Conservation (phyloP, 1,140 invertebrate genomes). For the Phthorimaea operculella region DNA sequence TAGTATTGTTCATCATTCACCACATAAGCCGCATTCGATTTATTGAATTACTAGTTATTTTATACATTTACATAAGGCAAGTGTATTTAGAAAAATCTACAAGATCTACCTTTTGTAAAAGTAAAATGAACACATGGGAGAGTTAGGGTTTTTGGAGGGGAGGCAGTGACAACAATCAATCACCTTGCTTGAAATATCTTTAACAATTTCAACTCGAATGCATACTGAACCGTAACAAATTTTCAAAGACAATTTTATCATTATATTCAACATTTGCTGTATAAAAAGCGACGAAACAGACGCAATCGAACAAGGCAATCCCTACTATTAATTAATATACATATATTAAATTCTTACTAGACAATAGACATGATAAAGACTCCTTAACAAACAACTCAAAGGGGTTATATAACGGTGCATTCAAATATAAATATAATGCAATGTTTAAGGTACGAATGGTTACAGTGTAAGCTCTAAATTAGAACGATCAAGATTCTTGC, state of each 20-base stretch:
- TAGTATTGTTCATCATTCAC: slow-evolving; percentile 14
- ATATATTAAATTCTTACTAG: slow-evolving; percentile 65
- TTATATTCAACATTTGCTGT: slow-evolving; percentile 40
- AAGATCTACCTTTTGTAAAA: slow-evolving; percentile 1
- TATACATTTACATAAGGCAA: slow-evolving; percentile 34
- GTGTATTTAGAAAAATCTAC: slow-evolving; percentile 22
- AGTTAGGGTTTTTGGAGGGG: slow-evolving; percentile 31
- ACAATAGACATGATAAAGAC: slow-evolving; percentile 64
- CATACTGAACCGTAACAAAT: slow-evolving; percentile 44
- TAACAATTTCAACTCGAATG: slow-evolving; percentile 39
- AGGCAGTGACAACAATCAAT: slow-evolving; percentile 50
- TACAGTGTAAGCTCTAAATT: slow-evolving; percentile 52
- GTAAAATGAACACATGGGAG: slow-evolving; percentile 43
- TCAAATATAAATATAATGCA: slow-evolving; percentile 57
- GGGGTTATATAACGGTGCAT: slow-evolving; percentile 60
- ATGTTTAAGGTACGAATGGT: slow-evolving; percentile 49
- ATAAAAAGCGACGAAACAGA: slow-evolving; percentile 57
- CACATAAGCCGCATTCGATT: slow-evolving; percentile 2
- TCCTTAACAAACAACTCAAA: slow-evolving; percentile 65
- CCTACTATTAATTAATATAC: slow-evolving; percentile 48
- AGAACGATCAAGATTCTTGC: slow-evolving; percentile 29
- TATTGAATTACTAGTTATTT: neutral
- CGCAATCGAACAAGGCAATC: slow-evolving; percentile 52
- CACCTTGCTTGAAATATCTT: slow-evolving; percentile 19
- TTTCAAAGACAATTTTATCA: slow-evolving; percentile 30